phyloP scores from a whole-genome alignment of 2,888 invertebrate species.

The Timandra comae region DNA sequence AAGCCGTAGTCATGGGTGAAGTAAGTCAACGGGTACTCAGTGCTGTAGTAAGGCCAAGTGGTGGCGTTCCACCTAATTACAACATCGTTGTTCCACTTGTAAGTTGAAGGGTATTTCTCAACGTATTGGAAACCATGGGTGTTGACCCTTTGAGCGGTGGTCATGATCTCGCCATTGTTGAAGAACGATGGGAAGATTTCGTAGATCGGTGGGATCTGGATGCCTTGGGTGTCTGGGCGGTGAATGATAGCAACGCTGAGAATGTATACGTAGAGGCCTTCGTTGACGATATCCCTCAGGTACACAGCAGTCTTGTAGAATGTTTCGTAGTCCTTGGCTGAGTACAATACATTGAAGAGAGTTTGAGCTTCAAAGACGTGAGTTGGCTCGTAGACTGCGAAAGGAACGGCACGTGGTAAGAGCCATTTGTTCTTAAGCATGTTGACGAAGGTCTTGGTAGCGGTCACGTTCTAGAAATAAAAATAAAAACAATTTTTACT shows the following conservation, averaged over 20 bases:
- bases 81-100: conserved; percentile 61
- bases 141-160: conserved; percentile 79
- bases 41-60: conserved; percentile 70
- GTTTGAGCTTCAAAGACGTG: conserved; percentile 79
- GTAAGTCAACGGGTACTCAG: conserved; percentile 79
- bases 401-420: conserved; percentile 77
- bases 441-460: conserved; percentile 73
- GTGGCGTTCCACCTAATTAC: conserved; percentile 80
- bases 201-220: conserved; percentile 82
- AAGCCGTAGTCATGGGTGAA: conserved; percentile 84
- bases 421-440: conserved; percentile 69
- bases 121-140: conserved; percentile 47
- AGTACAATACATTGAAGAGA: conserved; percentile 81
- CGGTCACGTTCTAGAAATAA: conserved; percentile 65
- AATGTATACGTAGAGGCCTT: conserved; percentile 81
- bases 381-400: conserved; percentile 70
- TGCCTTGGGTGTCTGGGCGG: conserved; percentile 78
- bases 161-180: conserved; percentile 81
- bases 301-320: conserved; percentile 83
- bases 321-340: conserved; percentile 82
- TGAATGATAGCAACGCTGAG: conserved; percentile 79
- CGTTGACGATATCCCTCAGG: conserved; percentile 81
- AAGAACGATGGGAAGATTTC: conserved; percentile 85
- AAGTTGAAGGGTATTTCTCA: conserved; percentile 46
- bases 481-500: not conserved